Evolutionary conservation across 1,140 invertebrate species (phyloP), one percentile per base, ranked within the genome.

Genomic region (Drosophila nannoptera): DNA sequence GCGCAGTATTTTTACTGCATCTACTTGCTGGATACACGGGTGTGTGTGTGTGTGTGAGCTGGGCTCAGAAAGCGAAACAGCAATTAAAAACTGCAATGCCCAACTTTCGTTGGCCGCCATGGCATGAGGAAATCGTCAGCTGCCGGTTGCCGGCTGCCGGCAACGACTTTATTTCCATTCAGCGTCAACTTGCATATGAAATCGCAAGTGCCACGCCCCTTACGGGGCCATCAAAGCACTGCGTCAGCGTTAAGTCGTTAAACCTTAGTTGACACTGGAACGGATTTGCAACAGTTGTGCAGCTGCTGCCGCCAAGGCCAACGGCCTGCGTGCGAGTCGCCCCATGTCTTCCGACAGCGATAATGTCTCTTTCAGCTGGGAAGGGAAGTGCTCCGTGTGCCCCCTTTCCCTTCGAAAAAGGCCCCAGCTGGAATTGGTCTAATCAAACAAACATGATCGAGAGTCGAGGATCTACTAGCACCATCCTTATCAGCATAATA

Each of bases 21-120:
- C 58, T 60, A 66, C 72, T 63, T 83, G 78, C 61, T 52, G 40
- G 7, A 29, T 42, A n/a, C 6, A 9, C 2, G 40, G 16, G 43
- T 56, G 75, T 69, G 60, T 78, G 73, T 70, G 61, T 50, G 52
- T 55, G 72, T 66, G 63, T 78, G 63, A 66, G 71, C 58, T 78
- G 74, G 55, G 66, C 66, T 83, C 77, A 84, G 81, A 84, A 84
- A 84, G 81, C 81, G 81, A 77, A 84, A 72, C 81, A 78, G 55
- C 68, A 67, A 78, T 76, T 78, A 77, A 83, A 74, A 76, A 71
- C 14, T 69, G 69, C 68, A 71, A 55, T 46, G 73, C 49, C 56
- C 56, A 72, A 80, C 77, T 80, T 80, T 80, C 77, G 74, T 80
- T 80, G 71, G 69, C 68, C 43, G 55, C 69, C 50, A 36, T 48